A percentile compares a stretch with the other conserved stretches of the same genome.
These are phyloP conservation scores for Nannoperca obscura DNA, from an alignment of 2,797 vertebrate genomes.

Conservation along the genomic window DNA sequence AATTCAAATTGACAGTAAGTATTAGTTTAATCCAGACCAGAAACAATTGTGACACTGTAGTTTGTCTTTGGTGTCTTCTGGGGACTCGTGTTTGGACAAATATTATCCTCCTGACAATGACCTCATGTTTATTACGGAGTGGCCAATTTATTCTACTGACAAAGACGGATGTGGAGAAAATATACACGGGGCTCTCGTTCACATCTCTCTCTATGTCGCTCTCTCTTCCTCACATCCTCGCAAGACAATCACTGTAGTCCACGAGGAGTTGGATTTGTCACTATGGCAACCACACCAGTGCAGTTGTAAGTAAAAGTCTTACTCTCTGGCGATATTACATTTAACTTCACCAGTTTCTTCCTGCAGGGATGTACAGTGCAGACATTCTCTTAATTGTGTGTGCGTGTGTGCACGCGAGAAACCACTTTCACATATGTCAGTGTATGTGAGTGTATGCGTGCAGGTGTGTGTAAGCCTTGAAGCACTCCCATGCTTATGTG, in stretches of 20 bases:
- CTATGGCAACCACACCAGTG: constrained; percentile 76
- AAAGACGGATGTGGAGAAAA: constrained; percentile 69
- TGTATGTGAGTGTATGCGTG: background rate
- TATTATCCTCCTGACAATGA: constrained; percentile 58
- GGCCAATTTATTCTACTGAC: constrained; percentile 73
- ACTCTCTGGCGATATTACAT: constrained; percentile 35
- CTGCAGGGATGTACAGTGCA: constrained; percentile 22
- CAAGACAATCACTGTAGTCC: constrained; percentile 39
- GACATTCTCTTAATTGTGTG: constrained; percentile 15
- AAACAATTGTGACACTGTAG: constrained; percentile 31
- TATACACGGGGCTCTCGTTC: constrained; percentile 20
- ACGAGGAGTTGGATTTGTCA: constrained; percentile 60
- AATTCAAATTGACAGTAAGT: constrained; percentile 46
- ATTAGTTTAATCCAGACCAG: constrained; percentile 45
- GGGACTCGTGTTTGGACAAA: constrained; percentile 49
- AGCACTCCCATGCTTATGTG: constrained; percentile 36
- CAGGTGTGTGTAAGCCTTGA: constrained; percentile 25
- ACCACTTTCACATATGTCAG: background rate
- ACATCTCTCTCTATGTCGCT: background rate
- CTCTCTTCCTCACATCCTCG: constrained; percentile 31
- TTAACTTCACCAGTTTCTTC: constrained; percentile 43
- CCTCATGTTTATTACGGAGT: constrained; percentile 64
- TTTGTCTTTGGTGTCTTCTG: constrained; percentile 59
- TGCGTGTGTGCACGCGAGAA: constrained; percentile 1
- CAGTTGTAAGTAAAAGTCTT: constrained; percentile 46